phyloP scores from a whole-genome alignment of 2,888 invertebrate species.

The Dyspetes luteomarginatus region DNA sequence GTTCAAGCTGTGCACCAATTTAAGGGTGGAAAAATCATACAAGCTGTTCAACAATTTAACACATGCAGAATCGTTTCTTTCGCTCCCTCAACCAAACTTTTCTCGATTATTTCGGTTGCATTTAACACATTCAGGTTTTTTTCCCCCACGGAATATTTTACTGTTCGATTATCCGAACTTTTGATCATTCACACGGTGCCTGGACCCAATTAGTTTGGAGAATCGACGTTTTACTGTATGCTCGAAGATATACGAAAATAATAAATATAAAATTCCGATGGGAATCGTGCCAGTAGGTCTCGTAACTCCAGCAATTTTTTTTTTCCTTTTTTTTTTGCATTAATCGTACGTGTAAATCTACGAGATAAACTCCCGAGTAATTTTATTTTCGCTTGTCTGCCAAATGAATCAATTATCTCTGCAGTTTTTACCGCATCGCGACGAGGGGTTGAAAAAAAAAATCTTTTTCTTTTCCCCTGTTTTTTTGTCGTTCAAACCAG shows the following conservation, averaged over 20 bases:
- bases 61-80: too few relatives aligned
- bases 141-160: too few relatives aligned
- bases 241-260: conserved; percentile 18
- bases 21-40: too few relatives aligned
- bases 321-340: conserved; percentile 18
- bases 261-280: conserved; percentile 48
- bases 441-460: conserved; percentile 26
- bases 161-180: too few relatives aligned
- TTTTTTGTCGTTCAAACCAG: neutral
- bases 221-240: too few relatives aligned
- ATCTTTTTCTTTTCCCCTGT: neutral
- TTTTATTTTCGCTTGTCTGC: conserved; percentile 32
- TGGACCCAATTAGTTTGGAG: too few relatives aligned
- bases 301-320: conserved; percentile 9
- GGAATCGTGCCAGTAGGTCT: conserved; percentile 69
- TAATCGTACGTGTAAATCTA: conserved; percentile 14
- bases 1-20: too few relatives aligned
- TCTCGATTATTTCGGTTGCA: too few relatives aligned
- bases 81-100: too few relatives aligned
- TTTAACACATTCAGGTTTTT: too few relatives aligned
- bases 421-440: conserved; percentile 20
- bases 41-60: too few relatives aligned
- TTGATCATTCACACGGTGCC: too few relatives aligned
- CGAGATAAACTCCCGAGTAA: conserved; percentile 30
- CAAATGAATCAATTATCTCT: conserved; percentile 49